These are phyloP conservation scores for Orthosia gracilis DNA, from an alignment of 2,888 invertebrate species.

Conservation along the genomic window DNA sequence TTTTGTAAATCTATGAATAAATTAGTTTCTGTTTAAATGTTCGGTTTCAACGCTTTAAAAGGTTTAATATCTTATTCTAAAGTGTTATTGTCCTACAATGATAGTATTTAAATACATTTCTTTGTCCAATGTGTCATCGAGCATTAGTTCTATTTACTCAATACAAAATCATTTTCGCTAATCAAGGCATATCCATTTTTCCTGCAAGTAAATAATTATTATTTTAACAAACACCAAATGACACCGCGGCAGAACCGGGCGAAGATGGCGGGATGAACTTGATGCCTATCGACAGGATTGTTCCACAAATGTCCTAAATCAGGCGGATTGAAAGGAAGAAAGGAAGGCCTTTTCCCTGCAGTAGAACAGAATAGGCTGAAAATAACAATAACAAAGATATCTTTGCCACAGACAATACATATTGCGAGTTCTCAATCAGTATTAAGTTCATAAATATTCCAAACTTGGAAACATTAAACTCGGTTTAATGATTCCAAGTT, in stretches of 20 bases:
- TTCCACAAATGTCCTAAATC: too few relatives aligned
- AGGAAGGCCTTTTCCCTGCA: too few relatives aligned
- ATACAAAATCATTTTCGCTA: neutral
- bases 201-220: neutral
- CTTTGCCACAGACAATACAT: neutral
- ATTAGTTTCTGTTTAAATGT: slow-evolving; percentile 1
- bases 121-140: neutral
- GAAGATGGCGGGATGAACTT: too few relatives aligned
- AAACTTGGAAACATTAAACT: slow-evolving; percentile 9
- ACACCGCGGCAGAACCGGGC: too few relatives aligned
- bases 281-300: too few relatives aligned
- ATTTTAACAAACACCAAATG: too few relatives aligned
- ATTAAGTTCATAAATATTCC: neutral
- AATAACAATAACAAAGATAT: too few relatives aligned
- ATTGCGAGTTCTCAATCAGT: neutral
- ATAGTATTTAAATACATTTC: neutral
- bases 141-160: neutral
- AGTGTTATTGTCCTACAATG: neutral
- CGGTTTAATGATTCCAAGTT: slow-evolving; percentile 2
- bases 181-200: neutral
- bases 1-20: slow-evolving; percentile 12
- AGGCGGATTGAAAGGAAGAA: too few relatives aligned
- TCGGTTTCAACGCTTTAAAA: neutral
- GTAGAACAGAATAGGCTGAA: too few relatives aligned
- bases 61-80: neutral